Evolutionary conservation across 2,797 vertebrate species (phyloP), one percentile per base, ranked within the genome.

Genomic region (Cheirogaleus major): DNA sequence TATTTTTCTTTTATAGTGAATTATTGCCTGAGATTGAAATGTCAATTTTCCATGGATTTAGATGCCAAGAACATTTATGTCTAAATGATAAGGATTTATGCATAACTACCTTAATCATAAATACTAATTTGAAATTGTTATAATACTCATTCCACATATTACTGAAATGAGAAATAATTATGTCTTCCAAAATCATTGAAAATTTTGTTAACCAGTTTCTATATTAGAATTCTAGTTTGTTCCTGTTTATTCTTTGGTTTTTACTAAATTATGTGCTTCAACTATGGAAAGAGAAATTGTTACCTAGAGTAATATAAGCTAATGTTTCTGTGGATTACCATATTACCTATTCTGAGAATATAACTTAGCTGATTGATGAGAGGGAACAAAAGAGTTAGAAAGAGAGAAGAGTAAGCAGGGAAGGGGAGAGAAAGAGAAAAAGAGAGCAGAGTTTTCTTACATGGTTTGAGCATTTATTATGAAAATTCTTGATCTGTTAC

Each of bases 31-130:
- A 91, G 63, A 92, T 61, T 70, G 38, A 91, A 96, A 87, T 81
- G 67, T 93, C 43, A 93, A 30, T 95, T 92, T 89, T 83, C 41
- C 7, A 55, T 92, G 25, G 30, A 82, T 95, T 83, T 92, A 73
- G n/a, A 69, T 93, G 90, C 15, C 38, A 72, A 32, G 12, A 79
- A 59, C 69, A 90, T 89, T 96, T 91, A 55, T 25, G 76, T 80
- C 25, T 91, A 82, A 86, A 67, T 84, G 22, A 48, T 69, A 76
- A 92, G 18, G 30, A 69, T 85, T 90, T 93, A 78, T 86, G 15
- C 10, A 65, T 35, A 90, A 59, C 50, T 61, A 61, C 6, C 17
- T 88, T 95, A 90, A 72, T 91, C 91, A 57, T 84, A 80, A 87
- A 86, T 84, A 83, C 30, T 79, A 83, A 63, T 75, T 93, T 95